Conservation (phyloP, 2,113 vertebrate genomes). For the Enhydra lutris region DNA sequence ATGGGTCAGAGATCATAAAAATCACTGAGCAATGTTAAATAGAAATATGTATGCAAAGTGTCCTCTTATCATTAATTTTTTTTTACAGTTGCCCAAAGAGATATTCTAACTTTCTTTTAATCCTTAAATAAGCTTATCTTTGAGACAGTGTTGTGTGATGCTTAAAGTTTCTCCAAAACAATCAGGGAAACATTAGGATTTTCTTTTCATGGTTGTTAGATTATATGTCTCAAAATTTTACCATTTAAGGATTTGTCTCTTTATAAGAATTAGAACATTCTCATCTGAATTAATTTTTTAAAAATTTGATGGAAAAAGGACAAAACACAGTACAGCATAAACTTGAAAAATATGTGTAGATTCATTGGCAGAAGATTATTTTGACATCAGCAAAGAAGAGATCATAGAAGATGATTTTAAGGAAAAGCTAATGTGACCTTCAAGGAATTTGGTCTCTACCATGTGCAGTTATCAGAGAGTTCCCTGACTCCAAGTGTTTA, state of each 20-base stretch:
- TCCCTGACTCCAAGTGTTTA: slow-evolving; percentile 69
- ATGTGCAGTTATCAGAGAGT: slow-evolving; percentile 27
- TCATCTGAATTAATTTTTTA: slow-evolving; percentile 17
- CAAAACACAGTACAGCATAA: not conserved
- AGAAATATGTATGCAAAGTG: not conserved
- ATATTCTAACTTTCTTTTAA: not conserved
- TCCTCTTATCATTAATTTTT: not conserved
- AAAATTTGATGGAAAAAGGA: not conserved
- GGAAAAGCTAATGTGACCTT: not conserved
- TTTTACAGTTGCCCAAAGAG: not conserved
- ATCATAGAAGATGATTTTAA: not conserved
- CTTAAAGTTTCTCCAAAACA: not conserved
- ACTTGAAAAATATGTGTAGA: not conserved
- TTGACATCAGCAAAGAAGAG: not conserved
- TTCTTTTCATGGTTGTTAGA: not conserved
- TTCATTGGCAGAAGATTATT: not conserved
- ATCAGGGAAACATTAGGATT: not conserved
- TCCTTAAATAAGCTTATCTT: not conserved
- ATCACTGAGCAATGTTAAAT: not conserved
- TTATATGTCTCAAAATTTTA: not conserved
- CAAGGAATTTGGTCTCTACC: slow-evolving; percentile 13
- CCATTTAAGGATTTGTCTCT: not conserved
- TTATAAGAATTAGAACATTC: not conserved
- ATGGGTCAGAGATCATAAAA: not conserved
- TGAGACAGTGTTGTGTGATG: not conserved